Evolutionary conservation across 2,888 invertebrate species (phyloP).

Genomic region (Plebejus anna): DNA sequence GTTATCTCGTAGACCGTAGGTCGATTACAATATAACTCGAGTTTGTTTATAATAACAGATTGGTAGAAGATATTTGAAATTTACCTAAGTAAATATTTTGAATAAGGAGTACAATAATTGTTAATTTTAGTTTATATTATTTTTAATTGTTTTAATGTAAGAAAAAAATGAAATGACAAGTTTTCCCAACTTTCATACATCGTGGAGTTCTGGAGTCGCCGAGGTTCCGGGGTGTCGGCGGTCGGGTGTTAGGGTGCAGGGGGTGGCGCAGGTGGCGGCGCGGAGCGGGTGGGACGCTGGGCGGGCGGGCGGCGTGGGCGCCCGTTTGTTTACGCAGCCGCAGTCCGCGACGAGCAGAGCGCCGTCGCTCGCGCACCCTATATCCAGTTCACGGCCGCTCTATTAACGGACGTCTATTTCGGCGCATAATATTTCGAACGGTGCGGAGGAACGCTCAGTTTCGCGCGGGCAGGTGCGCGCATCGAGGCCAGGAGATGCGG

Average conservation of each 20-base stretch:
- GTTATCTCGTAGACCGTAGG: not conserved
- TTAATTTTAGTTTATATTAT: not conserved
- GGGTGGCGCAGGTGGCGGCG: conserved; percentile 56
- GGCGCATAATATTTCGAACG: conserved; percentile 68
- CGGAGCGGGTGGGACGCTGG: conserved; percentile 40
- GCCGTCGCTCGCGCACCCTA: conserved; percentile 60
- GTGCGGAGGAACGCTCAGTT: conserved; percentile 68
- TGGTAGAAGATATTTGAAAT: not conserved
- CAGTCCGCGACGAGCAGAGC: conserved; percentile 49
- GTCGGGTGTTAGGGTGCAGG: conserved; percentile 45
- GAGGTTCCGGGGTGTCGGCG: not conserved
- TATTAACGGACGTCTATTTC: conserved; percentile 74
- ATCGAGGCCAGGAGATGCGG: conserved; percentile 51
- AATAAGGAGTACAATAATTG: no score
- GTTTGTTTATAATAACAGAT: not conserved
- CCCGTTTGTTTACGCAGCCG: conserved; percentile 49
- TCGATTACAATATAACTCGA: not conserved
- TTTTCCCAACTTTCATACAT: not conserved
- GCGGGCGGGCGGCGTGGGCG: conserved; percentile 51
- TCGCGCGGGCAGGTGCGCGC: conserved; percentile 69
- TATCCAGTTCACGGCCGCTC: conserved; percentile 77
- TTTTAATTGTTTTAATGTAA: not conserved
- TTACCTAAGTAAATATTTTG: no score
- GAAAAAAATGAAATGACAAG: not conserved
- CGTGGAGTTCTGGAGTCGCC: not conserved